A percentile compares a stretch with the other conserved stretches of the same genome.
These are phyloP conservation scores for Scaeva pyrastri DNA, from an alignment of 2,888 invertebrate genomes.

Conservation along the genomic window DNA sequence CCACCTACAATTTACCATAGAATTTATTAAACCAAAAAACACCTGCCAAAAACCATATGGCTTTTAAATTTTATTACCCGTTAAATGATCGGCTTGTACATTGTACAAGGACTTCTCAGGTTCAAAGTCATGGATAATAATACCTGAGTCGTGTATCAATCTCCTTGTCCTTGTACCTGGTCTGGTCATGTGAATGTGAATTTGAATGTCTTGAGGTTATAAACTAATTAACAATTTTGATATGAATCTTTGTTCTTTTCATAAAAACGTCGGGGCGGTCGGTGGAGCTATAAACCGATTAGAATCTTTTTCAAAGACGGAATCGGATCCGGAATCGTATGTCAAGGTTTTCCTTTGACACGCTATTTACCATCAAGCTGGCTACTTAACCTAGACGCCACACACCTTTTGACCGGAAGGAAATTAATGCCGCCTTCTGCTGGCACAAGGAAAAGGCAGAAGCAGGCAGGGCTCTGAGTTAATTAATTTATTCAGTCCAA, in stretches of 20 bases:
- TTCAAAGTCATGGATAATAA: not conserved
- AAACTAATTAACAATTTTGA: constrained; percentile 51
- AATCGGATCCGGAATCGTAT: constrained; percentile 29
- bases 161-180: constrained; percentile 15
- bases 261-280: constrained; percentile 42
- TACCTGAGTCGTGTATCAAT: not conserved
- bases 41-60: constrained; percentile 25
- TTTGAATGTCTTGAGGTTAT: constrained; percentile 22
- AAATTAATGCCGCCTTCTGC: constrained; percentile 55
- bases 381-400: constrained; percentile 1
- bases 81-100: constrained; percentile 37
- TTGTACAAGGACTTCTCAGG: constrained; percentile 26
- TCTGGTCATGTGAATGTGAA: constrained; percentile 4
- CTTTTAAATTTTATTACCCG: constrained; percentile 25
- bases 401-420: constrained; percentile 64
- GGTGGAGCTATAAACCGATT: constrained; percentile 39
- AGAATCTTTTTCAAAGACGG: constrained; percentile 52
- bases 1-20: no score
- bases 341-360: constrained; percentile 67
- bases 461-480: constrained; percentile 1
- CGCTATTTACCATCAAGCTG: constrained; percentile 26
- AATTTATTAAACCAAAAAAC: not conserved
- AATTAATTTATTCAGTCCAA: constrained; percentile 62
- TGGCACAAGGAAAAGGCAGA: not conserved
- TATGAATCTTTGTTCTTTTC: constrained; percentile 11